Base-by-base conservation (phyloP, 2,113 vertebrate genomes). In the Kryptolebias marmoratus region DNA sequence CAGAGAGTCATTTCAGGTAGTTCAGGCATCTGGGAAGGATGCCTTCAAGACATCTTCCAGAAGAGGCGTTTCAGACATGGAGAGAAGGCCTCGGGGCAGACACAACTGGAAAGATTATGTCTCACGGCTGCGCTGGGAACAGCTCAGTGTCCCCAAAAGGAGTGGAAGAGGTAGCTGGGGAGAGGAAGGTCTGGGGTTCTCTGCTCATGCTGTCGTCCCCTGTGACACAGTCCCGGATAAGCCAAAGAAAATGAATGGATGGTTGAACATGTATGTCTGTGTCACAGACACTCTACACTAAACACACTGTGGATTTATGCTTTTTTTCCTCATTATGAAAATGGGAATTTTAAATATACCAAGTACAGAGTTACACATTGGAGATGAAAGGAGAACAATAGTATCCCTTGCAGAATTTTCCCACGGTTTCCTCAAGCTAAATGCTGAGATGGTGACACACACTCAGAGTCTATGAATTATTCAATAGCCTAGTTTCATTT, bases 401-500 rank as follows among this genome's bases (percentile, higher is more conserved):
- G 63, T 80, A 76, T 83, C 75, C 80, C 80, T 82, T 71, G 58
- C 68, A 66, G 59, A 76, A 69, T 71, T 83, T 79, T 67, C 79
- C 76, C 75, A 80, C 54, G 31, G 54, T 85, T 83, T 85, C 89
- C 86, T 88, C 58, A 45, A 88, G 88, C 89, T 85, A 90, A 91
- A 89, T 83, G 83, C 87, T 88, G 89, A 87, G 80, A 77, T 72
- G 68, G 86, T 90, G 88, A 87, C 91, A 86, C 80, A 77, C 75
- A 64, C 81, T 77, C 70, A 18, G 59, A 77, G 56, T 67, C 73
- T 68, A 83, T 91, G 80, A 88, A 90, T 90, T 82, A 91, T 92
- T 90, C 84, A 92, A 39, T 53, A 87, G 84, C 86, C 87, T 88
- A 88, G 79, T 88, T 91, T 87, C 61, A 64, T 88, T 84, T 79